These are phyloP conservation scores for Polydrusus cervinus DNA, from an alignment of 2,888 invertebrate genomes.

Conservation along the genomic window DNA sequence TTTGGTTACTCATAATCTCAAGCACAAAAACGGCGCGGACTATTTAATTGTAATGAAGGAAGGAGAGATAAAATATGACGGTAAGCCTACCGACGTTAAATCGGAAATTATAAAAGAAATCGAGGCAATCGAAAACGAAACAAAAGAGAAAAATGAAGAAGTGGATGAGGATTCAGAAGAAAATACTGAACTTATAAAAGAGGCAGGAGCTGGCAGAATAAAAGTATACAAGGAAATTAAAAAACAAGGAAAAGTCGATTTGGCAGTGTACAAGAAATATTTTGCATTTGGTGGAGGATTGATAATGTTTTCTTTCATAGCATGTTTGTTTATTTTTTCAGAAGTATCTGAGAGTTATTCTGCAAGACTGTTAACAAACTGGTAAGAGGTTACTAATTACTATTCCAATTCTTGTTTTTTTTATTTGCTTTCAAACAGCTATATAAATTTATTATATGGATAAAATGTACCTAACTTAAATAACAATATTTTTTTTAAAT, in stretches of 20 bases:
- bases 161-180: constrained; percentile 46
- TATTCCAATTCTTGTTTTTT: neutral
- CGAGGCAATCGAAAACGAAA: constrained; percentile 35
- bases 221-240: constrained; percentile 63
- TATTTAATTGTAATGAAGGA: constrained; percentile 71
- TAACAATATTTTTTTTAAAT: no score
- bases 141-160: constrained; percentile 27
- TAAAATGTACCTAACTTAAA: no score
- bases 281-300: constrained; percentile 63
- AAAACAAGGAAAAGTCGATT: constrained; percentile 62
- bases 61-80: constrained; percentile 56
- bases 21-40: constrained; percentile 65
- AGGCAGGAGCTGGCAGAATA: constrained; percentile 39
- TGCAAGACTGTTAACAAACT: constrained; percentile 61
- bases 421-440: no score
- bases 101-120: constrained; percentile 56
- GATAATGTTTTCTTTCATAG: constrained; percentile 57
- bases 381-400: constrained; percentile 57
- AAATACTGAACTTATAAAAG: constrained; percentile 44
- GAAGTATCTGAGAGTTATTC: constrained; percentile 60
- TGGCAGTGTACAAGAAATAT: constrained; percentile 62
- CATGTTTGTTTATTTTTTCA: constrained; percentile 57
- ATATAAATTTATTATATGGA: no score
- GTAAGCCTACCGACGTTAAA: constrained; percentile 54
- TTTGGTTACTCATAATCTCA: constrained; percentile 68